Evolutionary conservation across 1,140 invertebrate genomes (phyloP), one percentile per base, ranked within the genome.

Genomic region (Araneus ventricosus): DNA sequence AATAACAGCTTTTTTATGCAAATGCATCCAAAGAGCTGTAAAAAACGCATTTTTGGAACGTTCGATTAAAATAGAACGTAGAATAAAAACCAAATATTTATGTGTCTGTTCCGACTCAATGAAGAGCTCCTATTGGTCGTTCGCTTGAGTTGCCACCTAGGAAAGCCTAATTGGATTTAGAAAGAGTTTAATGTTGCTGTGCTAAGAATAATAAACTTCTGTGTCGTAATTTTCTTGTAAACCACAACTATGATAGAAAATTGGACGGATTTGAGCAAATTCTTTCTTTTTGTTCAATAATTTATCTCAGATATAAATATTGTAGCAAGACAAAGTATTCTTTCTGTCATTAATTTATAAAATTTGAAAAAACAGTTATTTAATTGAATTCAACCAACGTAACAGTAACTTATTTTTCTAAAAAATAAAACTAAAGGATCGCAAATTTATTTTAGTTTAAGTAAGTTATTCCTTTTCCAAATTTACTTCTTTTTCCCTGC

Each of bases 81-180:
- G 67, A 80, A 24, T 4, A 75, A 34, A 89, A 79, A 17, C 1
- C 20, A 52, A 52, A 52, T 52, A 34, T 89, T 79, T 89, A 34
- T 57, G 39, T 52, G 10, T 79, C n/a, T 52, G 37, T 89, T 89
- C 88, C 45, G 52, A 89, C 88, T 89, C 67, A 89, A 89, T 89
- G 37, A 89, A 79, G 67, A 24, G 27, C 70, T 89, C n/a, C 45
- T 39, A 63, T 41, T 89, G 34, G 37, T 20, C n/a, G 70, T 52
- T 41, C 88, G 67, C 45, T 79, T 79, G 24, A 79, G 70, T 63
- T 75, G 67, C 63, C 70, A 63, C 27, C 27, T 8, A 34, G 24
- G n/a, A 57, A 89, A 89, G 34, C 30, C 70, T 89, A 89, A 89
- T 89, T 89, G 88, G 88, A 89, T 89, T 89, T 79, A 79, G 37